These are phyloP conservation scores for Lasiommata megera DNA, from an alignment of 2,888 invertebrate genomes.

Conservation along the genomic window DNA sequence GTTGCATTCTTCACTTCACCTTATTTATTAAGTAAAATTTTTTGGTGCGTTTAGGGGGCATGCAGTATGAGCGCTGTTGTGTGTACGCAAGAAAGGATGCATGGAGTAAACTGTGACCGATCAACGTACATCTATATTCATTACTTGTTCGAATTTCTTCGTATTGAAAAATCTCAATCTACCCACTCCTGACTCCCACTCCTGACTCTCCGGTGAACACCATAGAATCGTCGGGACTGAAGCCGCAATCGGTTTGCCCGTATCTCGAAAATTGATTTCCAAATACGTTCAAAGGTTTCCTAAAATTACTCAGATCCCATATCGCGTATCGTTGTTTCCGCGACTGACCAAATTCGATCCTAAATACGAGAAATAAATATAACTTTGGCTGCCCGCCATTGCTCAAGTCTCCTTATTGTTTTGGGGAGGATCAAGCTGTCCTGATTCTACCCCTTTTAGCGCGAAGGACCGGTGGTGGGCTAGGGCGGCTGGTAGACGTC, in stretches of 20 bases:
- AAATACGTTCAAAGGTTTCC: constrained; percentile 87
- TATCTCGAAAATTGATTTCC: constrained; percentile 90
- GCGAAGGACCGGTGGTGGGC: no score
- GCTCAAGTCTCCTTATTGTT: no score
- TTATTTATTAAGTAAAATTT: no score
- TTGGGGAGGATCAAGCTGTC: no score
- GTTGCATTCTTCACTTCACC: no score
- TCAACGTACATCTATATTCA: constrained; percentile 90
- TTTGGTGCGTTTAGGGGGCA: no score
- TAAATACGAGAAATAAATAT: constrained; percentile 93
- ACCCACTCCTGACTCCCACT: constrained; percentile 83
- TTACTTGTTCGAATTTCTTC: constrained; percentile 87
- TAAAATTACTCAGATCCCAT: constrained; percentile 95
- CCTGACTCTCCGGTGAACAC: constrained; percentile 94
- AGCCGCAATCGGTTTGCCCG: constrained; percentile 89
- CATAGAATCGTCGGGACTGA: constrained; percentile 96
- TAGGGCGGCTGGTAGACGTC: no score
- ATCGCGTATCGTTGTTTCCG: constrained; percentile 94
- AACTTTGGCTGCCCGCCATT: no score
- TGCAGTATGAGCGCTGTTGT: no score
- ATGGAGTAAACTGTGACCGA: no score
- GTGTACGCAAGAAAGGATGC: no score
- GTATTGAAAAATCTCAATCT: constrained; percentile 90
- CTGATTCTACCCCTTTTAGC: no score
- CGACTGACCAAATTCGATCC: constrained; percentile 89